Conservation (phyloP, 1,140 invertebrate genomes). For the Holcopasites calliopsidis region DNA sequence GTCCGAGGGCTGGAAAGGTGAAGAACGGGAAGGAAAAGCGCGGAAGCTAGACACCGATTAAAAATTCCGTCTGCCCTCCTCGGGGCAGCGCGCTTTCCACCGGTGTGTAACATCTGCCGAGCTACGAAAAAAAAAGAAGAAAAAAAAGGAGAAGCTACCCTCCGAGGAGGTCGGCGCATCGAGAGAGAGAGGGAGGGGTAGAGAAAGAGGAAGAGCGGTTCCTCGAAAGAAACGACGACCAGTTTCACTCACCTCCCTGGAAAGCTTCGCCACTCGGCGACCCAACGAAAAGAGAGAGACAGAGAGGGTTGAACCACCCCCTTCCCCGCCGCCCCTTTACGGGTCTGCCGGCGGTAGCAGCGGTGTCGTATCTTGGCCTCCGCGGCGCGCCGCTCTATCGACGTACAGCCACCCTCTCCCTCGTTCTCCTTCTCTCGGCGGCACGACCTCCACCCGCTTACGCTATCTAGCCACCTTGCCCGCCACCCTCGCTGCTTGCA, state of each 20-base stretch:
- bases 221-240: conserved; percentile 63
- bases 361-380: conserved; percentile 80
- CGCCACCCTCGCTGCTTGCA: conserved; percentile 30
- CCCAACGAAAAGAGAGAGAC: neutral
- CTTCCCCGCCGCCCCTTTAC: conserved; percentile 78
- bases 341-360: conserved; percentile 77
- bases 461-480: conserved; percentile 53
- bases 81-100: conserved; percentile 21
- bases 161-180: too few relatives aligned
- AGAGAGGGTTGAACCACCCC: conserved; percentile 47
- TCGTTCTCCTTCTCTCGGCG: conserved; percentile 51
- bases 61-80: conserved; percentile 72
- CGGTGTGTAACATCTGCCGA: conserved; percentile 72
- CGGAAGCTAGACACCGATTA: conserved; percentile 67
- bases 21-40: too few relatives aligned
- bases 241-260: conserved; percentile 43
- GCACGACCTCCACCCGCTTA: conserved; percentile 10
- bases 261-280: conserved; percentile 15
- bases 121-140: conserved; percentile 65
- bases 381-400: conserved; percentile 80
- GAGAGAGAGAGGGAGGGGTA: conserved; percentile 25
- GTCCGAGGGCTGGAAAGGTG: too few relatives aligned
- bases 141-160: conserved; percentile 13
- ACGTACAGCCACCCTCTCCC: conserved; percentile 75
- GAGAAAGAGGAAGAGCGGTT: conserved; percentile 47